Conservation (phyloP, 2,888 invertebrate species). For the Bellardia bayeri region DNA sequence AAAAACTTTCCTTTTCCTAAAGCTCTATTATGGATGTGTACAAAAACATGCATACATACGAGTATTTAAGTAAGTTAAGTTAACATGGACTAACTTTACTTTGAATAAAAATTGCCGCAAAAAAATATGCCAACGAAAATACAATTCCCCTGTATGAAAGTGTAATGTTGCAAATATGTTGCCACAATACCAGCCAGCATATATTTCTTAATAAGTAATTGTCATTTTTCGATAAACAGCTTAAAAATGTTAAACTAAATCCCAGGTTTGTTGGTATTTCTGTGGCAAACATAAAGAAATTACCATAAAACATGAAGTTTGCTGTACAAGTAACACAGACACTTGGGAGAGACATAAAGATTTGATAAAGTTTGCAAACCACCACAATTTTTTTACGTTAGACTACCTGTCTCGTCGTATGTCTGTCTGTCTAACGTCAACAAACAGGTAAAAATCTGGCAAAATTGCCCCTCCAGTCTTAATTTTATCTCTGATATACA, state of each 20-base stretch:
- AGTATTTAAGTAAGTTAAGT: not conserved
- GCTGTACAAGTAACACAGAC: constrained; percentile 5
- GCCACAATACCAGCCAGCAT: constrained; percentile 2
- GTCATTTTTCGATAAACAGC: constrained; percentile 55
- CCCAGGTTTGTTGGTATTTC: constrained; percentile 7
- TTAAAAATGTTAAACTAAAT: constrained; percentile 48
- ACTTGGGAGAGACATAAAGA: not conserved
- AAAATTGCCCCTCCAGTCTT: constrained; percentile 9
- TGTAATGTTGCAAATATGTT: constrained; percentile 24
- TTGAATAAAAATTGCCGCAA: no score
- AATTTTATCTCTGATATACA: not conserved
- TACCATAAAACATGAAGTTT: constrained; percentile 48
- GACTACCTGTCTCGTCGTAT: constrained; percentile 13
- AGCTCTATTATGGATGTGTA: not conserved
- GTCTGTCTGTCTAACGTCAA: not conserved
- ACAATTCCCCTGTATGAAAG: not conserved
- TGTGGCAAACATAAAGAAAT: constrained; percentile 19
- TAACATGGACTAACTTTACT: not conserved
- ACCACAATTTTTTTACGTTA: constrained; percentile 13
- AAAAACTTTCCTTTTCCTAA: constrained; percentile 5
- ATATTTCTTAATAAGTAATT: constrained; percentile 57
- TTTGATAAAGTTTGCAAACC: constrained; percentile 2
- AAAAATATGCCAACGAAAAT: no score
- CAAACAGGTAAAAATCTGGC: not conserved
- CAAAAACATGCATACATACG: not conserved